Evolutionary conservation across 2,888 invertebrate species (phyloP).

Genomic region (Lithodes maja): DNA sequence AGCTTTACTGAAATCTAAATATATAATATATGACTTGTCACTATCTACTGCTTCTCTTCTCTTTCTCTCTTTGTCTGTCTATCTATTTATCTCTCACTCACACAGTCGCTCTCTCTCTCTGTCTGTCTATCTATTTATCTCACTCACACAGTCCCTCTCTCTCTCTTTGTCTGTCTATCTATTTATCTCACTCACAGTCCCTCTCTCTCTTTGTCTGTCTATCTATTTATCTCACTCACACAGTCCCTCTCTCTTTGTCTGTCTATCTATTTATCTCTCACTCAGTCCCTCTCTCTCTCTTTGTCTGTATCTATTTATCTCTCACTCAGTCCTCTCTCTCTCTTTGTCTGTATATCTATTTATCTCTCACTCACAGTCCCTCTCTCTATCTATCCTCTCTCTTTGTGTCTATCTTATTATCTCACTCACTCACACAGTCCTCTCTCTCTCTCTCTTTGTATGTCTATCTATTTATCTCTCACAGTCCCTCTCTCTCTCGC

Average conservation of each 20-base stretch:
- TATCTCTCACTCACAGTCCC: no score
- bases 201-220: neutral
- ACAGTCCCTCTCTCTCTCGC: no score
- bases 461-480: no score
- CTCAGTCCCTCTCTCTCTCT: neutral
- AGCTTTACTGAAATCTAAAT: no score
- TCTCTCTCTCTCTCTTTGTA: neutral
- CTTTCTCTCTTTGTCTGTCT: no score
- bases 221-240: neutral
- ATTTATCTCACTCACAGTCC: neutral
- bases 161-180: conserved; percentile 5
- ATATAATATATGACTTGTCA: no score
- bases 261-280: neutral
- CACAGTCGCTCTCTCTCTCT: neutral
- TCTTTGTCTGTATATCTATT: no score
- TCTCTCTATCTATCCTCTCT: neutral
- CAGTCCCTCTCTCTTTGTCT: neutral
- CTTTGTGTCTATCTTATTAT: neutral
- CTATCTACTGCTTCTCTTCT: no score
- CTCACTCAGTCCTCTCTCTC: no score
- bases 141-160: conserved; percentile 1
- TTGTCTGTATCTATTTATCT: neutral
- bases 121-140: neutral
- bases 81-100: no score
- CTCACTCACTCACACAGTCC: neutral